Conservation (phyloP, 2,888 invertebrate genomes). For the Lycocerus yunnanus region DNA sequence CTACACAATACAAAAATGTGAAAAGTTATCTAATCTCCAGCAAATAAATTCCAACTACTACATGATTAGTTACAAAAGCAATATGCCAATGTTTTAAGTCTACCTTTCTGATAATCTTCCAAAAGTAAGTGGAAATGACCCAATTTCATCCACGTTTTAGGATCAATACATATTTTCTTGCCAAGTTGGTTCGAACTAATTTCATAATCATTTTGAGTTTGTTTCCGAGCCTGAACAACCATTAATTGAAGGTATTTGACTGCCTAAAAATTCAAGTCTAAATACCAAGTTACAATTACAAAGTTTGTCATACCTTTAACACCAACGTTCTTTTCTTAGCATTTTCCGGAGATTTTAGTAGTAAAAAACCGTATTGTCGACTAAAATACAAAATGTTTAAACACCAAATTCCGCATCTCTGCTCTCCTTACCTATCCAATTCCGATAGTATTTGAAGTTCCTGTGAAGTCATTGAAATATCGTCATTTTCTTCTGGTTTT, state of each 20-base stretch:
- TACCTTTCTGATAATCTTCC: conserved; percentile 95
- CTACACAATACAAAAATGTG: too few species aligned
- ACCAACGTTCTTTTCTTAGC: conserved; percentile 78
- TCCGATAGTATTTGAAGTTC: conserved; percentile 86
- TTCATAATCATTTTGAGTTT: conserved; percentile 47
- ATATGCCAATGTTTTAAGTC: not conserved
- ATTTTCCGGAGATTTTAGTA: conserved; percentile 81
- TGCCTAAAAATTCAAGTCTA: conserved; percentile 59
- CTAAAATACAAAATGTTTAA: conserved; percentile 57
- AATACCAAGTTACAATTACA: not conserved
- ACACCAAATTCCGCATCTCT: conserved; percentile 10
- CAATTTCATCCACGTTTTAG: conserved; percentile 90
- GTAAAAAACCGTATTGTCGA: conserved; percentile 89
- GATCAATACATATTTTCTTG: conserved; percentile 78
- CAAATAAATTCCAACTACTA: not conserved
- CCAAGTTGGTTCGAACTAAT: conserved; percentile 44
- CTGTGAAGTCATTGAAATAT: conserved; percentile 68
- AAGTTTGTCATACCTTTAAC: conserved; percentile 62
- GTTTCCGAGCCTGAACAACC: conserved; percentile 77
- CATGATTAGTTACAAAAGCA: not conserved
- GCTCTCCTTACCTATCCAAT: conserved; percentile 74
- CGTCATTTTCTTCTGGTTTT: conserved; percentile 47
- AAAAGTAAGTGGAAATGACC: conserved; percentile 94
- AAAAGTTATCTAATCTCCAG: not conserved
- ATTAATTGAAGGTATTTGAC: conserved; percentile 85